A percentile compares a stretch with the other conserved stretches of the same genome.
These are phyloP conservation scores for Zosterops pallidus DNA, from an alignment of 2,113 vertebrate species.

Conservation along the genomic window DNA sequence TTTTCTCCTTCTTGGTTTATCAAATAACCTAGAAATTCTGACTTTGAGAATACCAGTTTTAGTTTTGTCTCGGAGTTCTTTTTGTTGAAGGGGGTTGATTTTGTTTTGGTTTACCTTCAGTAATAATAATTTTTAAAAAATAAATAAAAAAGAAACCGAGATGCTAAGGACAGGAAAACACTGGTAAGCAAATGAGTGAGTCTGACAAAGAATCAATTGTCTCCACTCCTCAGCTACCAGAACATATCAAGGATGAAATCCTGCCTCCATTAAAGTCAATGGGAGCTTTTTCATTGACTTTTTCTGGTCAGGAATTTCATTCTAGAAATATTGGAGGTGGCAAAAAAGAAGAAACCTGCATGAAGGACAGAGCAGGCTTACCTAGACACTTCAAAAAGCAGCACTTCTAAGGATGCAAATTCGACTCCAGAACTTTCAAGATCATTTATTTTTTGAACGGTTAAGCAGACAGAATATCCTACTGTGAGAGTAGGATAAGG, in stretches of 20 bases:
- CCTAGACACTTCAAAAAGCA: background rate
- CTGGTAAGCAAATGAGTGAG: background rate
- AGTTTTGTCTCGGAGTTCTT: background rate
- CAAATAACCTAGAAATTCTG: background rate
- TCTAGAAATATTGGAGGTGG: background rate
- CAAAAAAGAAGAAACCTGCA: background rate
- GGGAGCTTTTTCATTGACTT: background rate
- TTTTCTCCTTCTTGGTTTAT: background rate
- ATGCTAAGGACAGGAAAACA: background rate
- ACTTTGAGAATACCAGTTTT: background rate
- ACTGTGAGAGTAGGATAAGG: background rate
- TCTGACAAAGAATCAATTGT: constrained; percentile 1
- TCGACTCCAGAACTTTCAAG: background rate
- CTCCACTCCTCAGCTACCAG: background rate
- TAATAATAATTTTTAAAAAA: too few species aligned
- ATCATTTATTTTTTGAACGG: background rate
- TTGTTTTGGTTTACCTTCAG: background rate
- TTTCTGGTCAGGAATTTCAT: background rate
- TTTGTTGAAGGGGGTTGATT: background rate
- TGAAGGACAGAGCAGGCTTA: background rate
- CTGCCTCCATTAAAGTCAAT: background rate
- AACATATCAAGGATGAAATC: background rate
- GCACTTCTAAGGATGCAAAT: background rate
- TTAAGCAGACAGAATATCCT: background rate
- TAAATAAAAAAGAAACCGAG: too few species aligned